phyloP scores from a whole-genome alignment of 2,888 invertebrate genomes.

The Andrena dorsata region DNA sequence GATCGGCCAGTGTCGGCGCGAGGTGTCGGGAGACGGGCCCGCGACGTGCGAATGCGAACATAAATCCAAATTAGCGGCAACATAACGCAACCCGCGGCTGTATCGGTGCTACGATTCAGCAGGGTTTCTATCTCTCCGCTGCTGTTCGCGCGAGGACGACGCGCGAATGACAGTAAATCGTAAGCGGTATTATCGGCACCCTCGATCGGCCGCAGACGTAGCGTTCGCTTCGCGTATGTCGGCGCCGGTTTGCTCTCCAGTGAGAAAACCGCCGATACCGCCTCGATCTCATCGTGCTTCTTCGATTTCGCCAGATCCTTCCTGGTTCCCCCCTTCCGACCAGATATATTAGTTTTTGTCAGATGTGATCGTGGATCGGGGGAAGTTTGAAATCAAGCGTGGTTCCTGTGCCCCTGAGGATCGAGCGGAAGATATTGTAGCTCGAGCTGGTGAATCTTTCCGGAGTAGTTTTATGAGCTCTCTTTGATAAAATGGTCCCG shows the following conservation, averaged over 20 bases:
- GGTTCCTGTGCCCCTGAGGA: background rate
- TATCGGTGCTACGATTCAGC: constrained; percentile 64
- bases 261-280: constrained; percentile 43
- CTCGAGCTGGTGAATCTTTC: background rate
- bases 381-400: background rate
- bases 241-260: constrained; percentile 7
- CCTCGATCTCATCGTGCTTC: constrained; percentile 33
- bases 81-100: constrained; percentile 72
- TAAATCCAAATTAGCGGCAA: constrained; percentile 84
- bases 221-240: constrained; percentile 48
- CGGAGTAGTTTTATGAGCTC: no score
- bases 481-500: no score
- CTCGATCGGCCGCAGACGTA: constrained; percentile 59
- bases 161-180: constrained; percentile 74
- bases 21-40: constrained; percentile 54
- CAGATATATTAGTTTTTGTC: constrained; percentile 29
- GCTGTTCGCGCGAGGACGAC: constrained; percentile 33
- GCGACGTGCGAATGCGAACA: constrained; percentile 82
- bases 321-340: constrained; percentile 34
- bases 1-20: constrained; percentile 49
- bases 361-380: constrained; percentile 14
- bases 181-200: constrained; percentile 65
- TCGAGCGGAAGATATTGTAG: background rate
- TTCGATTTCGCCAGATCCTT: constrained; percentile 40
- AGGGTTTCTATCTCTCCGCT: constrained; percentile 40